phyloP scores from a whole-genome alignment of 1,140 invertebrate species.

The Andrena cerasifolii region DNA sequence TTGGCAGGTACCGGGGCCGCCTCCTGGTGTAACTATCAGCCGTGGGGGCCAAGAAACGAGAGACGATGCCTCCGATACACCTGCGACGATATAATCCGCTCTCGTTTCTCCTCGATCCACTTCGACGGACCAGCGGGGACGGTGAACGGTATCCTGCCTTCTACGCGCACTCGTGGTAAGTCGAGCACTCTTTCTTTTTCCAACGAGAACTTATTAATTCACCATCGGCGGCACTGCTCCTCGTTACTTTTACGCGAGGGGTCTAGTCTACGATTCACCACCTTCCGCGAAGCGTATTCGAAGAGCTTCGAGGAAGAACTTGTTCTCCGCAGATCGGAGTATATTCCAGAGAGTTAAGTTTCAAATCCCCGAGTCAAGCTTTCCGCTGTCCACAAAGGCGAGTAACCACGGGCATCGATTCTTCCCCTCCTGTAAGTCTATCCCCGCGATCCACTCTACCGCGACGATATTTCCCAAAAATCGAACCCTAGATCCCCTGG shows the following conservation, averaged over 20 bases:
- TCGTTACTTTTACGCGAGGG: no score
- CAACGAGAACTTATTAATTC: background rate
- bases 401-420: slow-evolving; percentile 31
- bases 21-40: slow-evolving; percentile 67
- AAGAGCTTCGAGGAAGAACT: no score
- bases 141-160: background rate
- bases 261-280: no score
- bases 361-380: slow-evolving; percentile 23
- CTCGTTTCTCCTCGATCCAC: slow-evolving; percentile 50
- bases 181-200: background rate
- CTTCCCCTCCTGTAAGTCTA: slow-evolving; percentile 43
- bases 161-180: background rate
- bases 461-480: slow-evolving; percentile 34
- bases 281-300: no score
- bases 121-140: slow-evolving; percentile 17
- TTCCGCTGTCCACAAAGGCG: slow-evolving; percentile 7
- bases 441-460: slow-evolving; percentile 27
- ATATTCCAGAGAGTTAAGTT: background rate
- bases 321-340: background rate
- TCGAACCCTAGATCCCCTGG: background rate
- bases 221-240: no score
- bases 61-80: slow-evolving; percentile 63
- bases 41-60: slow-evolving; percentile 64
- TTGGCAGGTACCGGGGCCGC: slow-evolving; percentile 72
- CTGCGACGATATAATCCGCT: slow-evolving; percentile 49